A percentile compares a stretch with the other conserved stretches of the same genome.
These are phyloP conservation scores for Fopius arisanus DNA, from an alignment of 1,140 invertebrate species.

Conservation along the genomic window DNA sequence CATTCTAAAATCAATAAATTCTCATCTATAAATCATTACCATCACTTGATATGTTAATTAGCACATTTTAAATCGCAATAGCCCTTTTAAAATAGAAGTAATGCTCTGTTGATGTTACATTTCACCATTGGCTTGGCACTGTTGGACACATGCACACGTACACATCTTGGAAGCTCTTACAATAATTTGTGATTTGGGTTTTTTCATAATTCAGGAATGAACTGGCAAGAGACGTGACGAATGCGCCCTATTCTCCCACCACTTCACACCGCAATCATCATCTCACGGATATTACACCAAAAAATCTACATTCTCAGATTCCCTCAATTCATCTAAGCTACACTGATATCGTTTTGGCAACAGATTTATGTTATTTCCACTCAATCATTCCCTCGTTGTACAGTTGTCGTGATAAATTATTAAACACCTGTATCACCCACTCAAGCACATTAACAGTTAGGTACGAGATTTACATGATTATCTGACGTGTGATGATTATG, in stretches of 20 bases:
- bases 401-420: conserved; percentile 39
- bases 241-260: no score
- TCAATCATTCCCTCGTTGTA: conserved; percentile 46
- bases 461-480: conserved; percentile 50
- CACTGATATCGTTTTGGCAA: conserved; percentile 57
- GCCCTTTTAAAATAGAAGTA: conserved; percentile 23
- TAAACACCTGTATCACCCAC: conserved; percentile 10
- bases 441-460: conserved; percentile 46
- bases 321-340: conserved; percentile 43
- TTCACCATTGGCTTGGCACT: conserved; percentile 53
- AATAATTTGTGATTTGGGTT: conserved; percentile 43
- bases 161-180: conserved; percentile 52
- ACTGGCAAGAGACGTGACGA: background rate
- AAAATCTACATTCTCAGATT: conserved; percentile 45
- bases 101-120: background rate
- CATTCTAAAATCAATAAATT: conserved; percentile 9
- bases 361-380: conserved; percentile 24
- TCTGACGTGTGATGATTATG: conserved; percentile 51
- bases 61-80: background rate
- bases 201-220: conserved; percentile 12
- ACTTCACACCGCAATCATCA: background rate
- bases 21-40: conserved; percentile 30
- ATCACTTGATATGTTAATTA: conserved; percentile 45
- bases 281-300: conserved; percentile 46
- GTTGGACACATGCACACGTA: conserved; percentile 43